Evolutionary conservation across 2,888 invertebrate species (phyloP).

Genomic region (Himalopsyche tibetana): DNA sequence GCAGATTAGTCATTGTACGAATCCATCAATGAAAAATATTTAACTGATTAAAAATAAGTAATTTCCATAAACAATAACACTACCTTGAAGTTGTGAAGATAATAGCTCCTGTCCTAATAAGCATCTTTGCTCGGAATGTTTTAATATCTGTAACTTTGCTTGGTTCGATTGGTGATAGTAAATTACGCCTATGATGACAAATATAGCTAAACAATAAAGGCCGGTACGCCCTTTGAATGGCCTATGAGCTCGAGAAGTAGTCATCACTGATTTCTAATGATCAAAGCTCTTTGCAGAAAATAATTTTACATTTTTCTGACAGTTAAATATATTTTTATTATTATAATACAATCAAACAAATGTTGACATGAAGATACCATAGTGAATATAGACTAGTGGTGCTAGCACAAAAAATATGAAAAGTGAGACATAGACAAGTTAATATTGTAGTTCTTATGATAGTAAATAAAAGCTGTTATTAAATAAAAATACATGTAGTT

Average conservation of each 20-base stretch:
- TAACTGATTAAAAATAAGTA: not conserved
- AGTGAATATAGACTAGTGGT: not conserved
- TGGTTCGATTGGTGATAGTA: constrained; percentile 26
- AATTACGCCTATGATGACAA: constrained; percentile 5
- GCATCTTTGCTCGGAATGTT: constrained; percentile 40
- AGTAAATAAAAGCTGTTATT: too few species aligned
- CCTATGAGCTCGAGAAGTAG: constrained; percentile 27
- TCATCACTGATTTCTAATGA: constrained; percentile 22
- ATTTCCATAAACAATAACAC: not conserved
- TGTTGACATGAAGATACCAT: constrained; percentile 28
- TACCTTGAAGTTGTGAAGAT: constrained; percentile 29
- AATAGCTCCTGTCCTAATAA: constrained; percentile 19
- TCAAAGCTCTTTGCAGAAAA: not conserved
- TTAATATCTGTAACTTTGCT: constrained; percentile 13
- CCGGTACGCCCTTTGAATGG: constrained; percentile 20
- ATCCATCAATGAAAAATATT: too few species aligned
- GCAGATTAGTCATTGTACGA: too few species aligned
- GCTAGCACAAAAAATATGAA: too few species aligned
- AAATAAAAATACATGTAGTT: too few species aligned
- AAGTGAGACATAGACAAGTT: too few species aligned
- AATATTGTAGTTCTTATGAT: too few species aligned
- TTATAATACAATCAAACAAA: not conserved
- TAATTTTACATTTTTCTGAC: constrained; percentile 27
- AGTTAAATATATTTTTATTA: not conserved
- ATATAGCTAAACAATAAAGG: not conserved